phyloP scores from a whole-genome alignment of 2,113 vertebrate species.

The Phyllostomus hastatus region DNA sequence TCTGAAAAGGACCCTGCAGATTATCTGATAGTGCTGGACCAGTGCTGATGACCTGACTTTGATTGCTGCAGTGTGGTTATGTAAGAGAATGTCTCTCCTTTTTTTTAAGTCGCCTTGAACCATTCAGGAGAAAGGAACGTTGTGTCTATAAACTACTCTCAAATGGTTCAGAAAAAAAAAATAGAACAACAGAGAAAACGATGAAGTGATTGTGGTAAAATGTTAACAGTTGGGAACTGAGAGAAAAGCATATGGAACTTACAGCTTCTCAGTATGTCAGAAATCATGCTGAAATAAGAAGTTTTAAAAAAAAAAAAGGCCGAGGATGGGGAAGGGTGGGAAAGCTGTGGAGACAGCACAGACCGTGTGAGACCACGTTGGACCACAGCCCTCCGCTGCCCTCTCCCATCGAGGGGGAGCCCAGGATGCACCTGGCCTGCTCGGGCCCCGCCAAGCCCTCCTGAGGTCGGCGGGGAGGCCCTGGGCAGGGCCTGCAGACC shows the following conservation, averaged over 20 bases:
- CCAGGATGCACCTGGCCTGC: background rate
- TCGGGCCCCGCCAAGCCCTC: accelerated
- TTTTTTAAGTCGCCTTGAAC: background rate
- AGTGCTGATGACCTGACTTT: background rate
- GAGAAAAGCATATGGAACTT: background rate
- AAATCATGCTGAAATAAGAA: background rate
- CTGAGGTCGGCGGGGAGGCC: background rate
- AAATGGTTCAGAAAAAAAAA: background rate
- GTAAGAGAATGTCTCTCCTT: background rate
- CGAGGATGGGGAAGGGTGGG: background rate
- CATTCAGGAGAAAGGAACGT: background rate
- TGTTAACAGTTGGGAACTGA: background rate
- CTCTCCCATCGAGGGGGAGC: accelerated
- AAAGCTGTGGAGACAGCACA: background rate
- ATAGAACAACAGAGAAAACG: background rate
- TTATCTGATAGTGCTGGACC: background rate
- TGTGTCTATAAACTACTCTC: background rate
- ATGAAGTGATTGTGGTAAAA: background rate
- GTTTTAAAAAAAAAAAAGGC: background rate
- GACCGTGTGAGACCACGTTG: accelerated
- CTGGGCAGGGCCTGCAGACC: background rate
- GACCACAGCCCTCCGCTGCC: background rate
- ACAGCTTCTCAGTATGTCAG: background rate
- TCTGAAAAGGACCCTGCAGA: background rate
- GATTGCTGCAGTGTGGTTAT: background rate